These are phyloP conservation scores for Limnephilus lunatus DNA, from an alignment of 2,888 invertebrate species.

Conservation along the genomic window DNA sequence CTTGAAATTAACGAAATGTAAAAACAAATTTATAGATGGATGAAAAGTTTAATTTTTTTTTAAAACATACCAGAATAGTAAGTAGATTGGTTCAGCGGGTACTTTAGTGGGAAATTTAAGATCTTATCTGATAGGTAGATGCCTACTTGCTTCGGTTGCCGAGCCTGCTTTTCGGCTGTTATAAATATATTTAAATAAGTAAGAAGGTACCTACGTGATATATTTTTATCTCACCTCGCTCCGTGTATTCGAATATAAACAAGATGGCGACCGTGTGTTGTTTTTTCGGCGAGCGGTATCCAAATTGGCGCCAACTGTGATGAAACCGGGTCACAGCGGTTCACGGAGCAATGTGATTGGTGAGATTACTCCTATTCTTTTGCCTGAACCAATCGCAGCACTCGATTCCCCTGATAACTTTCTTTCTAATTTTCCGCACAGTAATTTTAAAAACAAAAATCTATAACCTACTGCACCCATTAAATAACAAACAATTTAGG, in stretches of 20 bases:
- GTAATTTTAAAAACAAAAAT: background rate
- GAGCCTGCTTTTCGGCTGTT: background rate
- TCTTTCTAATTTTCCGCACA: background rate
- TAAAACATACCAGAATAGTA: too few species aligned
- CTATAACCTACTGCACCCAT: too few species aligned
- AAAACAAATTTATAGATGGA: too few species aligned
- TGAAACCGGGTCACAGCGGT: conserved; percentile 53
- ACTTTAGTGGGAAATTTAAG: too few species aligned
- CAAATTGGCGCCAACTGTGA: conserved; percentile 37
- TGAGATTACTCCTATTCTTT: conserved; percentile 23
- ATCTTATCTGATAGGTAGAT: too few species aligned
- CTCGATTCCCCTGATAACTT: background rate
- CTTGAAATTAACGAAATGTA: too few species aligned
- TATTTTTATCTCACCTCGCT: background rate
- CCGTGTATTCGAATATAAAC: background rate
- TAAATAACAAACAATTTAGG: too few species aligned
- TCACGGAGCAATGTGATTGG: conserved; percentile 18
- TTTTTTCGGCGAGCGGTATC: conserved; percentile 42
- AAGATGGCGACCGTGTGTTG: conserved; percentile 31
- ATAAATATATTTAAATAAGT: background rate
- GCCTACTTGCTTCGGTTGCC: too few species aligned
- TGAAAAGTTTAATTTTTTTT: too few species aligned
- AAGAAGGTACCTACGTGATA: background rate
- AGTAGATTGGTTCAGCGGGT: too few species aligned
- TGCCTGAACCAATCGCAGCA: background rate